Evolutionary conservation across 1,140 invertebrate genomes (phyloP).

Genomic region (Danaus plexippus): DNA sequence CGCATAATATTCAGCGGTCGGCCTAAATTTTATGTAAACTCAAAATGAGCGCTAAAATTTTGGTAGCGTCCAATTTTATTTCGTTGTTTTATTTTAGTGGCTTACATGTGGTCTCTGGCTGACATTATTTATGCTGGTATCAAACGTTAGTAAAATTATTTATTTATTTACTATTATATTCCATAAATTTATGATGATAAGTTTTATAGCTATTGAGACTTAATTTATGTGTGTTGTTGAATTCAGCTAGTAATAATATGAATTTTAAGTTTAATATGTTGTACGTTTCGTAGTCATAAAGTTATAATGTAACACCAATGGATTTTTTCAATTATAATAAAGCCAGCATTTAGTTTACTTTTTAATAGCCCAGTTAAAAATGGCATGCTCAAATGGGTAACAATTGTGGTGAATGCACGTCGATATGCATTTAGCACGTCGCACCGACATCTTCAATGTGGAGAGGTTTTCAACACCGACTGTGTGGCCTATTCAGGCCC

Average conservation of each 20-base stretch:
- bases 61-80: conserved; percentile 16
- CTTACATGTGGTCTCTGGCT: conserved; percentile 13
- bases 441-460: conserved; percentile 38
- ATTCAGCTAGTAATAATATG: too few relatives aligned
- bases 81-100: conserved; percentile 19
- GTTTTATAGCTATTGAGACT: too few relatives aligned
- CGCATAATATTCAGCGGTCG: conserved; percentile 18
- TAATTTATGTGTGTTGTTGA: too few relatives aligned
- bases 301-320: too few relatives aligned
- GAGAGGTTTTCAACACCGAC: conserved; percentile 44
- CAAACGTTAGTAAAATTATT: conserved; percentile 17
- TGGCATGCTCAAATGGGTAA: too few relatives aligned
- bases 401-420: not conserved
- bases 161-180: not conserved
- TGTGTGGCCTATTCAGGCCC: conserved; percentile 43
- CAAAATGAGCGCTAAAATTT: conserved; percentile 17
- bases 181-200: too few relatives aligned
- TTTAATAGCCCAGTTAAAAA: too few relatives aligned
- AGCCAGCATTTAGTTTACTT: too few relatives aligned
- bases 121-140: conserved; percentile 20
- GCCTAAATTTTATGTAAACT: conserved; percentile 20
- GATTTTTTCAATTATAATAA: too few relatives aligned
- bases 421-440: conserved; percentile 41
- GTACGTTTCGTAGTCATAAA: too few relatives aligned
- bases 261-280: too few relatives aligned